Evolutionary conservation across 2,113 vertebrate genomes (phyloP).

Genomic region (Calyptommatus sinebrachiatus): DNA sequence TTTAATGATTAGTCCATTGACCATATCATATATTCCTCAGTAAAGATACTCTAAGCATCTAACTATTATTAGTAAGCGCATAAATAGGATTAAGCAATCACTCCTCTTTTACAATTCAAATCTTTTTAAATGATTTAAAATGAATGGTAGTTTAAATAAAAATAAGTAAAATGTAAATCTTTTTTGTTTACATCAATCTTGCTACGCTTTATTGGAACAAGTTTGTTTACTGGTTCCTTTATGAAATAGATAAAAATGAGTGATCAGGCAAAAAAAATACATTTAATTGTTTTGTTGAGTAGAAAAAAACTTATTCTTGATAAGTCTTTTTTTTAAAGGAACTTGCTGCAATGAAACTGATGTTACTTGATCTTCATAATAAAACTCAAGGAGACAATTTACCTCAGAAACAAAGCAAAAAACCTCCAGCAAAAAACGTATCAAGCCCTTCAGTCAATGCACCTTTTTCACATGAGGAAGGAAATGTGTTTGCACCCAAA

Average conservation of each 20-base stretch:
- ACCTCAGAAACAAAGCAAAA: slow-evolving; percentile 55
- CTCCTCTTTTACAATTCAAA: slow-evolving; percentile 29
- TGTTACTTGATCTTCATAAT: slow-evolving; percentile 80
- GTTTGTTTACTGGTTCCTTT: slow-evolving; percentile 34
- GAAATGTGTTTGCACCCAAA: slow-evolving; percentile 78
- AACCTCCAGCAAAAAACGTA: slow-evolving; percentile 45
- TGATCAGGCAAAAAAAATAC: slow-evolving; percentile 23
- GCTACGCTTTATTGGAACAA: slow-evolving; percentile 4
- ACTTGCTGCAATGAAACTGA: slow-evolving; percentile 90
- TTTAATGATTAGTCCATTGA: no score
- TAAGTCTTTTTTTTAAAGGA: slow-evolving; percentile 77
- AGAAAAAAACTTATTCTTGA: slow-evolving; percentile 18
- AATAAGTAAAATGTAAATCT: slow-evolving; percentile 24
- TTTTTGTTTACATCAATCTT: slow-evolving; percentile 27
- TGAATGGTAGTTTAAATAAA: slow-evolving; percentile 28
- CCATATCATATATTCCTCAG: slow-evolving; percentile 21
- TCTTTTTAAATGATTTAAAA: slow-evolving; percentile 6
- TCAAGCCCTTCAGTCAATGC: slow-evolving; percentile 50
- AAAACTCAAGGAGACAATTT: slow-evolving; percentile 62
- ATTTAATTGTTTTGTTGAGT: neutral
- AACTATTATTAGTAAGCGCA: slow-evolving; percentile 29
- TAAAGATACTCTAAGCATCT: neutral
- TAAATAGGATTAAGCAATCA: slow-evolving; percentile 32
- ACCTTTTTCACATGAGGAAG: slow-evolving; percentile 69
- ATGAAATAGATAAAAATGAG: slow-evolving; percentile 21